phyloP scores from a whole-genome alignment of 92 coral and sea anemone genomes.

The Zoanthus gigantus region DNA sequence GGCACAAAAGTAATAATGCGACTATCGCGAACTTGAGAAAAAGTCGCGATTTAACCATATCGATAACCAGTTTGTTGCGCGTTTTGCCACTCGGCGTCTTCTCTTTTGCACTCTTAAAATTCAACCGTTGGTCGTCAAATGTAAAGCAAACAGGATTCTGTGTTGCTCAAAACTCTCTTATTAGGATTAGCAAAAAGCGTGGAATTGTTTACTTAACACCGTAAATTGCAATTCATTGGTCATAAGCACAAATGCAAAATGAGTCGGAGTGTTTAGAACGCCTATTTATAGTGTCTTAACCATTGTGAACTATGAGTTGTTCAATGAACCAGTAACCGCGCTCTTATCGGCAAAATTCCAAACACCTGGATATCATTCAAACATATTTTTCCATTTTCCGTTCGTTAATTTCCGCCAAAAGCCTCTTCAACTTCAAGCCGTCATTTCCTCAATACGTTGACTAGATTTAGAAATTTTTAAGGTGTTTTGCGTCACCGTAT shows the following conservation, averaged over 20 bases:
- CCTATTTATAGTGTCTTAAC: slow-evolving; percentile 36
- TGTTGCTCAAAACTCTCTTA: slow-evolving; percentile 20
- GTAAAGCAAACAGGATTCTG: neutral
- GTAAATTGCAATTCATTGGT: slow-evolving; percentile 29
- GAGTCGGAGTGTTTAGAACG: slow-evolving; percentile 20
- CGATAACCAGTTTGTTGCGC: neutral
- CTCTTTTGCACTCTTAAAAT: neutral
- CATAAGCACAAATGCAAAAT: slow-evolving; percentile 29
- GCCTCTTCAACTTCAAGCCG: slow-evolving; percentile 16
- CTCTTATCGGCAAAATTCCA: neutral
- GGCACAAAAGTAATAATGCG: neutral
- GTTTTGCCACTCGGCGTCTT: neutral
- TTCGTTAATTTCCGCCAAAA: slow-evolving; percentile 15
- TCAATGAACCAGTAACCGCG: slow-evolving; percentile 37
- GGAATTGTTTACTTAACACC: slow-evolving; percentile 50
- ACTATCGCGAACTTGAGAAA: neutral
- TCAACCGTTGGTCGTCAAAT: neutral
- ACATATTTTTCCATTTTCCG: slow-evolving; percentile 12
- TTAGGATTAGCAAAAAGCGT: slow-evolving; percentile 38
- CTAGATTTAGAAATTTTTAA: neutral
- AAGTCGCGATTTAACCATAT: slow-evolving; percentile 4
- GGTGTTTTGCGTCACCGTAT: neutral
- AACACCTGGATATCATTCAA: slow-evolving; percentile 21
- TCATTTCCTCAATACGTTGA: slow-evolving; percentile 18
- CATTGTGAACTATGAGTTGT: neutral